These are phyloP conservation scores for Drosophila prosaltans DNA, from an alignment of 1,140 invertebrate species.

Conservation along the genomic window DNA sequence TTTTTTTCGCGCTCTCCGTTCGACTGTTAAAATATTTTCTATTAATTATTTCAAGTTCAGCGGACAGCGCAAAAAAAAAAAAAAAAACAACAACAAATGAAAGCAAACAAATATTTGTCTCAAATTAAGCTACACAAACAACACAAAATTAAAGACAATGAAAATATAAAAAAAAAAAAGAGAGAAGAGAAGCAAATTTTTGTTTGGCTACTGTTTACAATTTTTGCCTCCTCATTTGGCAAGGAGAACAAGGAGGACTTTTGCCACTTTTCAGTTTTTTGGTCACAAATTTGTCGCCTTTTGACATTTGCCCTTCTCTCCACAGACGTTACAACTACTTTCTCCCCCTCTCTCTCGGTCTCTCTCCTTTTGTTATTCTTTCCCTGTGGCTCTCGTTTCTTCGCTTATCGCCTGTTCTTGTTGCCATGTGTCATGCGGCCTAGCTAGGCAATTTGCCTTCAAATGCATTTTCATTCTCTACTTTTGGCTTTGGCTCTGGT, in stretches of 20 bases:
- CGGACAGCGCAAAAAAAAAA: conserved; percentile 10
- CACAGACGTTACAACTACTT: not conserved
- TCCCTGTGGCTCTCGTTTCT: conserved; percentile 7
- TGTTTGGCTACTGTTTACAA: conserved; percentile 43
- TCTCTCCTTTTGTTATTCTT: conserved; percentile 4
- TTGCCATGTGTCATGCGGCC: conserved; percentile 16
- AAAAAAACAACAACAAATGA: conserved; percentile 13
- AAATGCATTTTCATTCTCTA: conserved; percentile 31
- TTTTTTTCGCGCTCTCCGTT: conserved; percentile 18
- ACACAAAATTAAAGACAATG: conserved; percentile 27
- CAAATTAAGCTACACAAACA: conserved; percentile 62
- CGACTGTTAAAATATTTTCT: conserved; percentile 56
- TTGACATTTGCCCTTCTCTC: not conserved
- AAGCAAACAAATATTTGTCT: conserved; percentile 61
- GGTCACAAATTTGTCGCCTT: conserved; percentile 50
- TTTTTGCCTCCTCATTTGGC: not conserved
- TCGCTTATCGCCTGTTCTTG: not conserved
- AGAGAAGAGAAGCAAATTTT: not conserved
- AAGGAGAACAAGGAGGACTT: not conserved
- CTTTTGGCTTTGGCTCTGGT: not conserved
- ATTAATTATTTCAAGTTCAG: conserved; percentile 63
- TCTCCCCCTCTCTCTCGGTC: not conserved
- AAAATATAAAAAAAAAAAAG: not conserved
- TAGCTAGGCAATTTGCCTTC: conserved; percentile 50
- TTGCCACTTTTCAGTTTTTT: conserved; percentile 43